Evolutionary conservation across 2,888 invertebrate genomes (phyloP), one percentile per base, ranked within the genome.

Genomic region (Plebejus argus): DNA sequence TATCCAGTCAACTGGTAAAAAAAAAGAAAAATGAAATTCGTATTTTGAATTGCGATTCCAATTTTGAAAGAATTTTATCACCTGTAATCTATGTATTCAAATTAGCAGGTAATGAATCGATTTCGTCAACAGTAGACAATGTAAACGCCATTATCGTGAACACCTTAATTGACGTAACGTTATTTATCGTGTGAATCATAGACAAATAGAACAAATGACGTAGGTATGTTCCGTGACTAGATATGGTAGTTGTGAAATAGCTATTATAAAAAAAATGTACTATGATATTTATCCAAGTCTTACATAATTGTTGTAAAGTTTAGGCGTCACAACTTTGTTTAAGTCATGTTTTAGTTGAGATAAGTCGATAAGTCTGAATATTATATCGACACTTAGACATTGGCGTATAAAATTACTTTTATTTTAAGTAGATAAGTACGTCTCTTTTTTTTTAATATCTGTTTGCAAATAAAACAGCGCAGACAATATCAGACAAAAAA

Each of bases 391-490:
- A 45, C 4, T 15, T 15, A 28, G 28, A 28, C 28, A 53, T 4
- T 53, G 49, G 15, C 18, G 49, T 53, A 53, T 0, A 49, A 53
- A 53, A 15, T 5, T 53, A 53, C 3, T 53, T 53, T 53, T 18
- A 12, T 53, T 53, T 15, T 53, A 1, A 18, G 18, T 18, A 53
- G 18, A 4, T 45, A 45, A 45, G 45, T 39, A n/a, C n/a, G n/a
- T 10, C 10, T 45, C 1, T 53, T 53, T 53, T 53, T 3, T 4
- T 53, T 49, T 45, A 28, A 2, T 66, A 66, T 66, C 66, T 28
- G 33, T 33, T 66, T 28, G 66, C 66, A 66, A 66, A 66, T 66
- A 66, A 66, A 66, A 66, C 15, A 33, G 66, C 28, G 66, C 66
- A 66, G 28, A 66, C 66, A 23, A 23, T 23, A 3, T 61, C 12